A percentile compares a stretch with the other conserved stretches of the same genome.
Evolutionary conservation across 1,140 invertebrate genomes (phyloP).

Genomic region (Aradophagus sp.): DNA sequence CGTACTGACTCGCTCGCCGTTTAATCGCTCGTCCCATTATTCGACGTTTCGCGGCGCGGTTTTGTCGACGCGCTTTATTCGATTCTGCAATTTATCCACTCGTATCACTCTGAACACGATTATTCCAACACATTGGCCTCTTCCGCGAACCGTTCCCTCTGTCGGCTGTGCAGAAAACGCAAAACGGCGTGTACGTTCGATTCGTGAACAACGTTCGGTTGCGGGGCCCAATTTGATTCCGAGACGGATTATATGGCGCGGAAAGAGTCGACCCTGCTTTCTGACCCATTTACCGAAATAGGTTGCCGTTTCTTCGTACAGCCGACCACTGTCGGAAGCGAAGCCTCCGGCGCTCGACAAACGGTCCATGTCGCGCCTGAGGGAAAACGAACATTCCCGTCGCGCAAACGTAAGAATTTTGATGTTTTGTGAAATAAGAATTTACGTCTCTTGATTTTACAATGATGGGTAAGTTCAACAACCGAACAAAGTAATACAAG

Average conservation of each 20-base stretch:
- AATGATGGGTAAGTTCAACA: too few relatives aligned
- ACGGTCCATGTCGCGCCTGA: not conserved
- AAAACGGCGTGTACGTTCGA: conserved; percentile 25
- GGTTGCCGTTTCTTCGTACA: conserved; percentile 32
- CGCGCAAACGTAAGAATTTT: conserved; percentile 3
- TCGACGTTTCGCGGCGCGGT: conserved; percentile 1
- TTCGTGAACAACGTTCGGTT: conserved; percentile 28
- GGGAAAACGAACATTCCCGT: too few relatives aligned
- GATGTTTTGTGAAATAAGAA: conserved; percentile 16
- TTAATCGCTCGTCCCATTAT: conserved; percentile 8
- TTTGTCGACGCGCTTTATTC: conserved; percentile 1
- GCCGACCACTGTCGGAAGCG: conserved; percentile 36
- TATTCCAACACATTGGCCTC: conserved; percentile 50
- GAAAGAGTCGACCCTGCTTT: conserved; percentile 67
- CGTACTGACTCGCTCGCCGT: conserved; percentile 2
- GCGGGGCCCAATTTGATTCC: conserved; percentile 61
- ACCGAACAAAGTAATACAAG: too few relatives aligned
- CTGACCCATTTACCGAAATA: conserved; percentile 72
- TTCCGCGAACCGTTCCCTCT: conserved; percentile 16
- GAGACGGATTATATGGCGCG: conserved; percentile 64
- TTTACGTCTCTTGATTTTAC: too few relatives aligned
- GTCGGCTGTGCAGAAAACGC: conserved; percentile 11
- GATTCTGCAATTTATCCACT: conserved; percentile 18
- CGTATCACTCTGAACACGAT: conserved; percentile 40
- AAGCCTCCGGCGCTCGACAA: conserved; percentile 32